Base-by-base conservation (phyloP, 2,888 invertebrate genomes). In the Monopis laevigella region DNA sequence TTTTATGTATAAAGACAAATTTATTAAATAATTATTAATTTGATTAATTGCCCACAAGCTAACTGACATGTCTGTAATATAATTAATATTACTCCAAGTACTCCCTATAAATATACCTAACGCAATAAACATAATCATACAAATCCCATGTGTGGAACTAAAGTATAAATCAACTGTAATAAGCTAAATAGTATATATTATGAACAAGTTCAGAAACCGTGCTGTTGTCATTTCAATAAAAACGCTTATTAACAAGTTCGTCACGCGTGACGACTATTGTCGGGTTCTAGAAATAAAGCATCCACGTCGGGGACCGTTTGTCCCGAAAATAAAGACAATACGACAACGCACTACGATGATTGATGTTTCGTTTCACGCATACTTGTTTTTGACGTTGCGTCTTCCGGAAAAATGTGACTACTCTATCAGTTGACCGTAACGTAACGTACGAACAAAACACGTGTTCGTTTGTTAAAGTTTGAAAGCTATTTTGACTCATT, bases 301-400 rank as follows among this genome's bases (percentile, higher is more conserved):
- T 53, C 49, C 13, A 40, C 16, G 3, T 29, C 40, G 29, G 13
- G 40, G 19, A 27, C 28, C 26, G 40, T 24, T 28, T 16, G n/a
- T 51, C 56, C 61, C 56, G 55, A 63, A 73, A 74, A 77, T 73
- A 71, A 65, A 64, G 58, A 51, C 55, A 60, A 54, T 60, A n/a
- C n/a, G n/a, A n/a, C 61, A 53, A 63, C 59, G n/a, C 36, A 36
- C 21, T 21, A 12, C 26, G 67, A 69, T 74, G 74, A 77, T 75
- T 73, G 74, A 77, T 75, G 72, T 65, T 58, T 55, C 57, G 65
- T 63, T 60, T 58, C 67, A 65, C 62, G 63, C 62, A 56, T 67
- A 64, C 59, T 65, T 59, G 68, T 67, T 68, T 73, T 67, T 75
- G 77, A 77, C 73, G 55, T 62, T 52, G 54, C 53, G 54, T 58